Evolutionary conservation across 2,888 invertebrate genomes (phyloP).

Genomic region (Bursaphelenchus okinawaensis): DNA sequence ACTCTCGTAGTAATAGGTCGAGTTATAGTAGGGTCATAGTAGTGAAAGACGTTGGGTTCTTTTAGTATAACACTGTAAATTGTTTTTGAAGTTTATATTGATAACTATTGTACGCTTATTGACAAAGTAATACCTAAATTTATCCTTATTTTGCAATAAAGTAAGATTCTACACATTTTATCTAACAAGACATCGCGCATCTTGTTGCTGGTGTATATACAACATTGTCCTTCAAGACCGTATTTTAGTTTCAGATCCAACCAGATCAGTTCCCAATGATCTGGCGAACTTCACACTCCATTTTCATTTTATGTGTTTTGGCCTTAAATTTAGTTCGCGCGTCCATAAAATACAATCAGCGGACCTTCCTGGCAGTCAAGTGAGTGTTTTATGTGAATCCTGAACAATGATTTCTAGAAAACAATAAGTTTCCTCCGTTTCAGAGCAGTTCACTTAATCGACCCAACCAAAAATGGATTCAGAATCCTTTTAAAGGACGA

Average conservation of each 20-base stretch:
- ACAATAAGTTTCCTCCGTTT: not conserved
- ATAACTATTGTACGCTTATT: no score
- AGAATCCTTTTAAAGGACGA: conserved; percentile 39
- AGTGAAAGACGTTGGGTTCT: no score
- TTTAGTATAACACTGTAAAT: no score
- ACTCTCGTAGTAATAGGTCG: no score
- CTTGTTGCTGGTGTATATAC: no score
- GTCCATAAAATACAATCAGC: conserved; percentile 29
- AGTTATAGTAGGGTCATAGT: no score
- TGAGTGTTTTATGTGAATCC: conserved; percentile 1
- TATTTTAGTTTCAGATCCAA: not conserved
- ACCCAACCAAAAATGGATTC: conserved; percentile 45
- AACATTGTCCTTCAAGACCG: no score
- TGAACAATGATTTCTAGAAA: not conserved
- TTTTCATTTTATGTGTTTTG: not conserved
- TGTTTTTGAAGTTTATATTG: no score
- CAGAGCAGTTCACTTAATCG: conserved; percentile 39
- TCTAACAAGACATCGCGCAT: no score
- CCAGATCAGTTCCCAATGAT: not conserved
- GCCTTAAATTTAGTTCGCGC: conserved; percentile 2
- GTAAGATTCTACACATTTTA: no score
- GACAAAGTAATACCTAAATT: no score
- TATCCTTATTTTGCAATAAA: no score
- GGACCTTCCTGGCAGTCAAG: conserved; percentile 30
- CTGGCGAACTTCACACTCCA: not conserved